phyloP scores from a whole-genome alignment of 2,888 invertebrate species.

The Hipparchia semele region DNA sequence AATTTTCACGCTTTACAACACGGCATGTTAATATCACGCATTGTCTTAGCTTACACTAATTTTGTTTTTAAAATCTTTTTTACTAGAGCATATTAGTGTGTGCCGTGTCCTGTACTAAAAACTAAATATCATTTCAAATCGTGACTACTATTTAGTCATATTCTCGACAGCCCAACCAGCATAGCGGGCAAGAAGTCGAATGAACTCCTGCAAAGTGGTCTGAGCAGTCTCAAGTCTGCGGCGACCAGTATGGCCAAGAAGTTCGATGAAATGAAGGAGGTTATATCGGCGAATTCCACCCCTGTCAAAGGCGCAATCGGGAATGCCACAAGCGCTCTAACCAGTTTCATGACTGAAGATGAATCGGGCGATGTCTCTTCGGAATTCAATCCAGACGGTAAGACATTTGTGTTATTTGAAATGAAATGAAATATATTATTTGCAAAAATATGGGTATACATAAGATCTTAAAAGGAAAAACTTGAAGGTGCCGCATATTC shows the following conservation, averaged over 20 bases:
- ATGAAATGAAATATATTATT: no score
- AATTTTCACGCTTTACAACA: background rate
- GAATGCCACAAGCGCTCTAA: slow-evolving; percentile 71
- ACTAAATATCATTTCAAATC: slow-evolving; percentile 13
- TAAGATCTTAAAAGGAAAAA: no score
- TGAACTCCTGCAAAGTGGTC: slow-evolving; percentile 92
- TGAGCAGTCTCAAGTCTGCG: slow-evolving; percentile 93
- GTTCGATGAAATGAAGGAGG: slow-evolving; percentile 95
- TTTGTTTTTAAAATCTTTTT: background rate
- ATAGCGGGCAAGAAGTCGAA: slow-evolving; percentile 94
- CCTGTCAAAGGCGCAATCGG: slow-evolving; percentile 88
- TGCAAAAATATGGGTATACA: no score
- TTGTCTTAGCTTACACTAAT: slow-evolving; percentile 1
- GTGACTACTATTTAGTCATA: slow-evolving; percentile 27
- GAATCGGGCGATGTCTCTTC: slow-evolving; percentile 75
- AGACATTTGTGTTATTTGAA: slow-evolving; percentile 35
- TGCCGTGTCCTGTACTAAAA: background rate
- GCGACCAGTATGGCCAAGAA: slow-evolving; percentile 94
- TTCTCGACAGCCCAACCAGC: slow-evolving; percentile 87
- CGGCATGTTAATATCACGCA: slow-evolving; percentile 11
- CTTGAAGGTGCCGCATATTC: no score
- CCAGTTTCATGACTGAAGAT: slow-evolving; percentile 68
- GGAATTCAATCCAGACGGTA: slow-evolving; percentile 78
- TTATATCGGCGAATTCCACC: slow-evolving; percentile 93
- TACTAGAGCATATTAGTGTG: background rate